phyloP scores from a whole-genome alignment of 2,113 vertebrate genomes.

The Mesoclemmys tuberculata region DNA sequence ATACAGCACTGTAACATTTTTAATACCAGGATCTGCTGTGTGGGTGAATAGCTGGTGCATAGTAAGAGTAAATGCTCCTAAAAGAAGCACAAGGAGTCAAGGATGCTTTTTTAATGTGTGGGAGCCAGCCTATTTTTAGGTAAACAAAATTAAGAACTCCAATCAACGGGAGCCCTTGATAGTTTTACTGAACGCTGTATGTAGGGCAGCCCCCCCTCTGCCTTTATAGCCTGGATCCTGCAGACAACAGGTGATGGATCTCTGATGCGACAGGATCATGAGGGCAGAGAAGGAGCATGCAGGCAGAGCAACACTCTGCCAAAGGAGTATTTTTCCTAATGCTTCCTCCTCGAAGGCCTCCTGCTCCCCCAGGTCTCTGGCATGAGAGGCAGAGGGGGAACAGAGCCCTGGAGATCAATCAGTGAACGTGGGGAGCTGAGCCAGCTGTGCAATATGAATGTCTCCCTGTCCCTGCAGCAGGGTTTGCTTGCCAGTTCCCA shows the following conservation, averaged over 20 bases:
- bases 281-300: rapidly evolving
- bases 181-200: not conserved
- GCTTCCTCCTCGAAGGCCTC: not conserved
- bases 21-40: slow-evolving; percentile 56
- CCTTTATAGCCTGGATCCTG: not conserved
- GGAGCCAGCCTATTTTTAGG: not conserved
- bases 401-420: rapidly evolving
- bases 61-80: not conserved
- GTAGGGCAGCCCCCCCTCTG: not conserved
- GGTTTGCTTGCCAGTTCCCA: not conserved
- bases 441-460: not conserved
- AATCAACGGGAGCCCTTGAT: not conserved
- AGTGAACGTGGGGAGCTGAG: not conserved
- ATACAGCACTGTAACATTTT: slow-evolving; percentile 50
- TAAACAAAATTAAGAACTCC: not conserved
- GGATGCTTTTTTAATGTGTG: not conserved
- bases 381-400: not conserved
- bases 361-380: not conserved
- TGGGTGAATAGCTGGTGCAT: not conserved
- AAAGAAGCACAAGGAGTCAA: not conserved
- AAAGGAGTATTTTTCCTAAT: not conserved
- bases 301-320: not conserved
- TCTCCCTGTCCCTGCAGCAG: rapidly evolving
- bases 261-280: not conserved
- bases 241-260: not conserved